Base-by-base conservation (phyloP, 2,888 invertebrate species). In the Dynastes maya region DNA sequence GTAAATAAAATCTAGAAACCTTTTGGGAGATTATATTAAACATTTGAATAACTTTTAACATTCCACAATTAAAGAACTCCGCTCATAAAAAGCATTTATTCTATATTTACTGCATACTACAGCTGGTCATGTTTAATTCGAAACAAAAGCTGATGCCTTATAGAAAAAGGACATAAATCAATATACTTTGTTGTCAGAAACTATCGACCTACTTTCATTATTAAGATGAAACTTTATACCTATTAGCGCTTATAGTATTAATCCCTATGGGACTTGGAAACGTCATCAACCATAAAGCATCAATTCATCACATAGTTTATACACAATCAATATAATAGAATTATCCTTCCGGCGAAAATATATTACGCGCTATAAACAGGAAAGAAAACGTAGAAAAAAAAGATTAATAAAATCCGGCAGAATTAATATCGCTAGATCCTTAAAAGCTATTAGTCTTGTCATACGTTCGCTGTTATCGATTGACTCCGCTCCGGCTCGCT, bases 401-500 rank as follows among this genome's bases (percentile, higher is more conserved):
- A 72, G 61, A 72, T 72, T 61, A 58, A 72, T 72, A 72, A 72
- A 72, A 72, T 22, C 58, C 58, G n/a, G 58, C 40, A 11, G 40
- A 72, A 58, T 72, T 72, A 72, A 72, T 72, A 72, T 72, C 72
- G 32, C 32, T 61, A 16, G n/a, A 61, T 72, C 72, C 72, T 72
- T 58, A 40, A 72, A 61, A 45, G 72, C 72, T 72, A 72, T 72
- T 72, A 72, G 61, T 72, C 72, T 45, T 72, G 72, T 72, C 72
- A 72, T 72, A 72, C 58, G 61, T 72, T 45, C 61, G 58, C 40
- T 27, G 58, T 16, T 72, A 72, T 72, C 45, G 61, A 72, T 72
- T 72, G 58, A 61, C 55, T 71, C 32, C 72, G 22, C 67, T 9
- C 8, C 22, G 40, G 22, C 16, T 58, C 29, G 58, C 40, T 13